A percentile compares a stretch with the other conserved stretches of the same genome.
Evolutionary conservation across 2,888 invertebrate genomes (phyloP).

Genomic region (Agriotes lineatus): DNA sequence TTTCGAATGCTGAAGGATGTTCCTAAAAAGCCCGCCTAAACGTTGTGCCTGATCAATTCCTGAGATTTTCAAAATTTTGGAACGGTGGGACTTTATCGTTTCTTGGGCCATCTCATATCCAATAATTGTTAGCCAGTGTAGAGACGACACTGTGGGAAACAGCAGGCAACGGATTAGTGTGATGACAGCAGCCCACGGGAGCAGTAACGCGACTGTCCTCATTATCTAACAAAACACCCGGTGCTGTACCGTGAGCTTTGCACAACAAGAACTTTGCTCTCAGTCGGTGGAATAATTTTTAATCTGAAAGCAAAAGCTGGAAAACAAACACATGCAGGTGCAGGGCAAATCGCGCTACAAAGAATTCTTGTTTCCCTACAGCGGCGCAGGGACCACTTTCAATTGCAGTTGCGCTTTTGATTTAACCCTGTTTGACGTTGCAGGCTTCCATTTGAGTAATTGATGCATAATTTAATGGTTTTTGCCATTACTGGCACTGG

Average conservation of each 20-base stretch:
- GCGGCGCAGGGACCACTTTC: background rate
- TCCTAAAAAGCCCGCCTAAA: too few relatives aligned
- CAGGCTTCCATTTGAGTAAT: background rate
- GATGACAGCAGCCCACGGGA: slow-evolving; percentile 45
- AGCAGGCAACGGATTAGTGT: slow-evolving; percentile 33
- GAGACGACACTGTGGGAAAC: slow-evolving; percentile 17
- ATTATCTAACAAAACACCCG: slow-evolving; percentile 41
- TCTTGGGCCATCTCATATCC: background rate
- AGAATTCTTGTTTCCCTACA: background rate
- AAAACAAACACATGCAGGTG: slow-evolving; percentile 27
- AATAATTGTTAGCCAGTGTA: slow-evolving; percentile 15
- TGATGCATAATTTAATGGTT: background rate
- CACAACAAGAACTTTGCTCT: slow-evolving; percentile 33
- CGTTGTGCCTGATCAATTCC: too few relatives aligned
- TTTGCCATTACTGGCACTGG: too few relatives aligned
- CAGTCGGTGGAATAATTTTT: slow-evolving; percentile 28
- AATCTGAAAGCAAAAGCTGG: slow-evolving; percentile 26
- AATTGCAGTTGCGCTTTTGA: background rate
- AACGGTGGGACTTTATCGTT: background rate
- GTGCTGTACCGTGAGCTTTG: slow-evolving; percentile 13
- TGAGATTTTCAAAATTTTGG: background rate
- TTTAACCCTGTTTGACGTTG: background rate
- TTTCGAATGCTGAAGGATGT: too few relatives aligned
- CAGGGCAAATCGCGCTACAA: slow-evolving; percentile 9
- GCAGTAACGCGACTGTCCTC: slow-evolving; percentile 45